These are phyloP conservation scores for Tinamus major DNA, from an alignment of 2,797 vertebrate genomes.

Conservation along the genomic window DNA sequence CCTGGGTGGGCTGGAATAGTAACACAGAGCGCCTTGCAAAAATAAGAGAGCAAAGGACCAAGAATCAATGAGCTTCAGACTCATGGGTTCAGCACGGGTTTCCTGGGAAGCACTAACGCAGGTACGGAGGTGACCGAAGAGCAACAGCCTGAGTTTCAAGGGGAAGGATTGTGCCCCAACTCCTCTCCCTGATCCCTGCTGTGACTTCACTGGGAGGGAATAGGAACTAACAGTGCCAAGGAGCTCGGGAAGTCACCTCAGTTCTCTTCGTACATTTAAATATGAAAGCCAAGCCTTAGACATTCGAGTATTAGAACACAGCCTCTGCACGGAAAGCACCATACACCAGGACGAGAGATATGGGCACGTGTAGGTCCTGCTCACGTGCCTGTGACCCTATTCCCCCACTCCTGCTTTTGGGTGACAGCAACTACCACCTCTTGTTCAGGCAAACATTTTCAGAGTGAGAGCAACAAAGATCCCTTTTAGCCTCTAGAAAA, in stretches of 20 bases:
- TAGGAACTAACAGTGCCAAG: not conserved
- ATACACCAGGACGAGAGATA: not conserved
- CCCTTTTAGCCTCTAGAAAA: not conserved
- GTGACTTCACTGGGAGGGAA: not conserved
- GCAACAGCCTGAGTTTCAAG: not conserved
- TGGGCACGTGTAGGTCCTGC: rapidly evolving
- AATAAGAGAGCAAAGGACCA: not conserved
- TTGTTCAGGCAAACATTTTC: not conserved
- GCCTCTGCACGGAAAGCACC: not conserved
- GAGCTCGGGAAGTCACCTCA: rapidly evolving
- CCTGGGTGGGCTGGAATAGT: not conserved
- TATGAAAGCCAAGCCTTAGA: not conserved
- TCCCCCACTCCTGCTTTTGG: not conserved
- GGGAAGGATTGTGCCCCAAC: not conserved
- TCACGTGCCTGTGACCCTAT: rapidly evolving
- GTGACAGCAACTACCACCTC: not conserved
- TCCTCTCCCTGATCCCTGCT: not conserved
- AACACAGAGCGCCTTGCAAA: too few relatives aligned
- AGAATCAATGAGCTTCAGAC: not conserved
- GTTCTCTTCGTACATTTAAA: not conserved
- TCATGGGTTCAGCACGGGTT: not conserved
- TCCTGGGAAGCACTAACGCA: not conserved
- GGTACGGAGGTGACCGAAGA: rapidly evolving
- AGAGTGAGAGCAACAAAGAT: not conserved
- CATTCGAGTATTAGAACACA: not conserved